These are phyloP conservation scores for Drosophila paulistorum DNA, from an alignment of 1,140 invertebrate species.

Conservation along the genomic window DNA sequence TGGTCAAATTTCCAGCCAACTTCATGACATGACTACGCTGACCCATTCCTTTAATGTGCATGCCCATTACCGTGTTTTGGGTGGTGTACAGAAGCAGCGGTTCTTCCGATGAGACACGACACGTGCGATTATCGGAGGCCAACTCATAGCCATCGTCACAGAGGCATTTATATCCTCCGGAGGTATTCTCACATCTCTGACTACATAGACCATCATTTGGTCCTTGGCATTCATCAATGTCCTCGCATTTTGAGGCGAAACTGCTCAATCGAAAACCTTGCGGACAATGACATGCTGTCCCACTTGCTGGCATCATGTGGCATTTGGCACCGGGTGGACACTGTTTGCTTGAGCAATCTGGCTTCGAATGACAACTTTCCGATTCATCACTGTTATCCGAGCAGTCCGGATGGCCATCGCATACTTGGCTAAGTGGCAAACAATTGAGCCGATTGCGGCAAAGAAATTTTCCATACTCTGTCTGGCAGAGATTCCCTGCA, in stretches of 20 bases:
- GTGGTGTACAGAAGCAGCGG: conserved; percentile 87
- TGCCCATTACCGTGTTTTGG: conserved; percentile 83
- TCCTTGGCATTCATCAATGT: conserved; percentile 92
- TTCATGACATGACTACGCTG: conserved; percentile 74
- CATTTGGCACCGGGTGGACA: conserved; percentile 60
- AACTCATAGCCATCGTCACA: conserved; percentile 91
- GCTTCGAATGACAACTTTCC: conserved; percentile 53
- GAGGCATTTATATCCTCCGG: conserved; percentile 90
- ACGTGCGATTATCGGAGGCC: conserved; percentile 86
- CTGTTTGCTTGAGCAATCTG: conserved; percentile 51
- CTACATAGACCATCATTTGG: conserved; percentile 88
- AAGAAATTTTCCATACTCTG: conserved; percentile 62
- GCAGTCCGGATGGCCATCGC: conserved; percentile 84
- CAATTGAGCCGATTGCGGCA: conserved; percentile 83
- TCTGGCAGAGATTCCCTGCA: conserved; percentile 47
- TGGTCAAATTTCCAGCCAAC: conserved; percentile 84
- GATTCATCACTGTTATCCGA: conserved; percentile 83
- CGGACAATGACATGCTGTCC: conserved; percentile 84
- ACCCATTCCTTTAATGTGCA: conserved; percentile 83
- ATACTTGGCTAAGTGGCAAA: conserved; percentile 85
- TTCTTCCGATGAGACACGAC: conserved; percentile 86
- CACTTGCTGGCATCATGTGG: conserved; percentile 71
- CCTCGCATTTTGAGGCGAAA: conserved; percentile 83
- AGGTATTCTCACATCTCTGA: conserved; percentile 91
- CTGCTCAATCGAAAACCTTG: conserved; percentile 78